Percentiles rank a stretch among this genome's conserved stretches.
Conservation (phyloP, 2,888 invertebrate genomes). For the Argyra leucocephala region DNA sequence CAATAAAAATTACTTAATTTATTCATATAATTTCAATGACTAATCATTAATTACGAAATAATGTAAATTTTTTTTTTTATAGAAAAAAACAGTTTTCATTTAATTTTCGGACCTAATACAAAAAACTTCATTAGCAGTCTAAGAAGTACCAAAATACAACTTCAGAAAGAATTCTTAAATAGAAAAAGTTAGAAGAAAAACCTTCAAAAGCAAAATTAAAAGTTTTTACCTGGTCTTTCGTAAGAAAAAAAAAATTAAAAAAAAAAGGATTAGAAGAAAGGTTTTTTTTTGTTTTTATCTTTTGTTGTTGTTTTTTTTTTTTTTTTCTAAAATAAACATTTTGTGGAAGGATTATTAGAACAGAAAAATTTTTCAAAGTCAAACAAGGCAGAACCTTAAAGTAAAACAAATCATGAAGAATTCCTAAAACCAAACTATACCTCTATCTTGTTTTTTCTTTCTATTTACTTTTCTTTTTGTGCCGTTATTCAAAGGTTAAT, state of each 20-base stretch:
- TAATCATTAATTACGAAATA: too few relatives aligned
- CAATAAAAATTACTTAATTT: too few relatives aligned
- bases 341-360: not conserved
- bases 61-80: too few relatives aligned
- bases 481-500: not conserved
- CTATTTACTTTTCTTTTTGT: not conserved
- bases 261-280: not conserved
- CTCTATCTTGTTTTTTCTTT: not conserved
- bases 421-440: not conserved
- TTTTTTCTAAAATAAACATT: not conserved
- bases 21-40: too few relatives aligned
- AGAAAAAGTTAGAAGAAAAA: not conserved
- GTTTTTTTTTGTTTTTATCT: too few relatives aligned
- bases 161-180: not conserved
- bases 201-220: not conserved
- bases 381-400: not conserved
- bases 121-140: conserved; percentile 2
- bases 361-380: not conserved
- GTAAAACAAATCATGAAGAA: not conserved
- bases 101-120: not conserved
- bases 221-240: not conserved
- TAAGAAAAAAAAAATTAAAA: not conserved
- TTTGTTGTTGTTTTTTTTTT: not conserved
- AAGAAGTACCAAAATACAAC: not conserved
- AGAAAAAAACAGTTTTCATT: not conserved